phyloP scores from a whole-genome alignment of 2,113 vertebrate species.

The Misgurnus mizolepis region DNA sequence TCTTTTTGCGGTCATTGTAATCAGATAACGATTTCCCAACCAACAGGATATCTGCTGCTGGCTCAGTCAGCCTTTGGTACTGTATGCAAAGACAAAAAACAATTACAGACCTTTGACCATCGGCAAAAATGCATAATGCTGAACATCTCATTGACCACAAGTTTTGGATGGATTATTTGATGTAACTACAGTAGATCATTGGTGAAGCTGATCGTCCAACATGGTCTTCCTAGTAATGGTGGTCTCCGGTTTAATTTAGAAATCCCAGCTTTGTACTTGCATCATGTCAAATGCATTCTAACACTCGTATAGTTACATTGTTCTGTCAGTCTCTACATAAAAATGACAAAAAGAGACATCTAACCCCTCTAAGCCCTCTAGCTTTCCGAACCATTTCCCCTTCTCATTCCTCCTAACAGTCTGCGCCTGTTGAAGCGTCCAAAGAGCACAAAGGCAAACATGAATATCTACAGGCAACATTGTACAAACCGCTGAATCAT shows the following conservation, averaged over 20 bases:
- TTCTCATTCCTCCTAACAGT: conserved; percentile 22
- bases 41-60: conserved; percentile 23
- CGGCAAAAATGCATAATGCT: conserved; percentile 7
- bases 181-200: too few species aligned
- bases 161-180: not conserved
- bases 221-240: not conserved
- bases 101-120: not conserved
- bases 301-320: not conserved
- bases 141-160: conserved; percentile 2
- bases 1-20: conserved; percentile 14
- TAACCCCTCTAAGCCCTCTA: conserved; percentile 5
- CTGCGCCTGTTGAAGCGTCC: conserved; percentile 31
- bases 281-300: not conserved
- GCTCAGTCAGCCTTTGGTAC: conserved; percentile 2
- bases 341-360: conserved; percentile 23
- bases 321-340: not conserved
- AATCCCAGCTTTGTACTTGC: not conserved
- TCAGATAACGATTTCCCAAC: conserved; percentile 13
- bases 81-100: conserved; percentile 26
- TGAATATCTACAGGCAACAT: conserved; percentile 43
- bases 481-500: conserved; percentile 55
- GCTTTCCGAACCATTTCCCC: conserved; percentile 18
- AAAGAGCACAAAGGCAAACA: conserved; percentile 42
- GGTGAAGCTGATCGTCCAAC: not conserved
- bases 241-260: not conserved